Evolutionary conservation across 2,797 vertebrate species (phyloP).

Genomic region (Poecilia wingei): DNA sequence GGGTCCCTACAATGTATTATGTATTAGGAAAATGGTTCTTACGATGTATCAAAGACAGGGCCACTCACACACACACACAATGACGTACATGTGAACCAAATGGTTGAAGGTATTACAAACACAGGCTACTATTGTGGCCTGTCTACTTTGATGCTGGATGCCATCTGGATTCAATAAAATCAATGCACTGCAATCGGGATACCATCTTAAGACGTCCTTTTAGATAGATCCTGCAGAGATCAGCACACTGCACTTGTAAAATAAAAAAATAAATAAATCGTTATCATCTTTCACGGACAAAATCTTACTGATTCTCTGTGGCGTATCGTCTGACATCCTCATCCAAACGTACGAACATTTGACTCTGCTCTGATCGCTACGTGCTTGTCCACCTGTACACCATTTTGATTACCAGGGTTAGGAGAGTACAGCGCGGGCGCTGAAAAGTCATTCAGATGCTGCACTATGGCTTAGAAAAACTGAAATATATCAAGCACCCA

Average conservation of each 20-base stretch:
- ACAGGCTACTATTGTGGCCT: background rate
- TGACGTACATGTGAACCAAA: too few species aligned
- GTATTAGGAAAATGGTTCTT: too few species aligned
- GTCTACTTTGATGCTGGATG: background rate
- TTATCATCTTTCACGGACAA: background rate
- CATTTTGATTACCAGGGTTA: constrained; percentile 3
- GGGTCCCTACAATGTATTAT: too few species aligned
- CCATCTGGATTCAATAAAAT: background rate
- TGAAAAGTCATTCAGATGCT: constrained; percentile 11
- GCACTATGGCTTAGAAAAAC: constrained; percentile 1
- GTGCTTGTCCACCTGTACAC: background rate
- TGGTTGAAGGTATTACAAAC: background rate
- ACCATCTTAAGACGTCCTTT: background rate
- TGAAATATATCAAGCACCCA: background rate
- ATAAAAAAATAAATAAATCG: background rate
- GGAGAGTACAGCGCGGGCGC: constrained; percentile 3
- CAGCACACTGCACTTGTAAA: background rate
- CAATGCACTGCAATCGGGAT: background rate
- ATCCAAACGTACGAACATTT: background rate
- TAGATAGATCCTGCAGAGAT: constrained; percentile 2
- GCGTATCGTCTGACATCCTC: background rate
- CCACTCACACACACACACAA: background rate
- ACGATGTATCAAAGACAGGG: too few species aligned
- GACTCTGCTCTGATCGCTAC: background rate
- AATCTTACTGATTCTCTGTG: background rate